Evolutionary conservation across 2,113 vertebrate genomes (phyloP).

Genomic region (Cavia porcellus): DNA sequence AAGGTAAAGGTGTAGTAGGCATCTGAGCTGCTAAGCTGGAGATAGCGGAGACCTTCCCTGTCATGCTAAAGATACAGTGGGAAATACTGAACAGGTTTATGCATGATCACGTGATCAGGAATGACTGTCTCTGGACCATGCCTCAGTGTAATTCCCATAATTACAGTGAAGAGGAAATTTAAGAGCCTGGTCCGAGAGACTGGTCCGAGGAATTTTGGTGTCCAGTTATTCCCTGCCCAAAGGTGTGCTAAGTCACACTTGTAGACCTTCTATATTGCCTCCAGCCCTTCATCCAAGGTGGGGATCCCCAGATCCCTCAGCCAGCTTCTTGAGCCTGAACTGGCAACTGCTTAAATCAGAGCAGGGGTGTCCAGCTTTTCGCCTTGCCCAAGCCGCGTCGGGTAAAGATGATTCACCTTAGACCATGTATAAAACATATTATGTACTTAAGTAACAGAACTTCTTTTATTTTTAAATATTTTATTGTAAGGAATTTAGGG

Average conservation of each 20-base stretch:
- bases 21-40: not conserved
- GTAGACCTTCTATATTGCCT: not conserved
- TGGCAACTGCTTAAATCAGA: not conserved
- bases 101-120: not conserved
- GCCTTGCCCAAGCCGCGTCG: not conserved
- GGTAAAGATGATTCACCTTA: not conserved
- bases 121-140: not conserved
- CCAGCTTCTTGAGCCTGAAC: not conserved
- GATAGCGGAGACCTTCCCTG: no score
- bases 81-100: not conserved
- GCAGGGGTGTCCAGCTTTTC: not conserved
- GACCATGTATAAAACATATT: not conserved
- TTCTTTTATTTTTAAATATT: not conserved
- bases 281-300: not conserved
- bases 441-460: not conserved
- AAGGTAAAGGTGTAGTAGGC: not conserved
- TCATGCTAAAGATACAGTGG: not conserved
- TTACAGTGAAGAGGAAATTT: slow-evolving; percentile 4
- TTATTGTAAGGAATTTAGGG: not conserved
- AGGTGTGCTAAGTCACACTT: not conserved
- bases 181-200: not conserved
- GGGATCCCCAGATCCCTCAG: not conserved
- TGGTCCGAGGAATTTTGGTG: not conserved
- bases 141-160: not conserved
- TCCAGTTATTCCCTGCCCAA: not conserved